Evolutionary conservation across 2,888 invertebrate species (phyloP), one percentile per base, ranked within the genome.

Genomic region (Limnephilus lunatus): DNA sequence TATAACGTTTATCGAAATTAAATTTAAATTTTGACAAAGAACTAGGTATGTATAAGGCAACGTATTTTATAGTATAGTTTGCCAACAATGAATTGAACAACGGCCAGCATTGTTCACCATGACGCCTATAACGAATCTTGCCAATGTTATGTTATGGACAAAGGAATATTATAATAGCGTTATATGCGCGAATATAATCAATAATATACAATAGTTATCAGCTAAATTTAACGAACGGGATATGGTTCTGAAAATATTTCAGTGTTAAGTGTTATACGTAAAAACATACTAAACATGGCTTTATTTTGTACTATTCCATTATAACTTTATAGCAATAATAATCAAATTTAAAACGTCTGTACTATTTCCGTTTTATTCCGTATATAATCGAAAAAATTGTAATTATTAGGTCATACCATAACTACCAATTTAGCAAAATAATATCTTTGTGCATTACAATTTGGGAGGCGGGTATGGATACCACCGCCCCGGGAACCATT

Each of bases 61-160:
- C 25, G 68, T 25, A 68, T 68, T 68, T 68, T n/a, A 68, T 4
- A 53, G 53, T 53, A 53, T 19, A 68, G 25, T 68, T 68, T 68
- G 68, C 68, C 68, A 68, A 68, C 68, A 68, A 25, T 25, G 68
- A 68, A 9, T 68, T 68, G 68, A 25, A 68, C 25, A 68, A 25
- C 68, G 68, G 68, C 68, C 68, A 68, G 68, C 25, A 68, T 68
- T 68, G 68, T 68, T 68, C 68, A 9, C 25, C 68, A 68, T 68
- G 68, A 25, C 68, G 68, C 25, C 68, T 68, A 68, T 68, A 68
- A 68, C 68, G 25, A 68, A 68, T 68, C 68, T 68, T 68, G 25
- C 68, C 68, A 68, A n/a, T 68, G 68, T 68, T 68, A 68, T 68
- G 68, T 68, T 68, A 68, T 68, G 68, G n/a, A 68, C 68, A 68